A percentile compares a stretch with the other conserved stretches of the same genome.
phyloP scores from a whole-genome alignment of 2,113 vertebrate genomes.

The Argyrosomus japonicus region DNA sequence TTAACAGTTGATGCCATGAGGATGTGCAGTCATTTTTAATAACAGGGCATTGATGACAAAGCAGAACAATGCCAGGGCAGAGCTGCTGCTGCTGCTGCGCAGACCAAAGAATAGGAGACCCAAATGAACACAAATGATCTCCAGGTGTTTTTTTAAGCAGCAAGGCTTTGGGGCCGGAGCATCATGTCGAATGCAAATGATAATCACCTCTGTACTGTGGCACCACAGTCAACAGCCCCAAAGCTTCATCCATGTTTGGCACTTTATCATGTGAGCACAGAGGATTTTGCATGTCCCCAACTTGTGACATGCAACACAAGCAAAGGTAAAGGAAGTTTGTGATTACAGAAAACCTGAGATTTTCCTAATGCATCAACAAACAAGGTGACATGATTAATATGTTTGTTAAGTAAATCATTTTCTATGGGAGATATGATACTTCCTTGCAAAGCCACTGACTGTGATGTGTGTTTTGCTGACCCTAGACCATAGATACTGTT shows the following conservation, averaged over 20 bases:
- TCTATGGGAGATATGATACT: slow-evolving; percentile 25
- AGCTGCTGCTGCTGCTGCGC: slow-evolving; percentile 6
- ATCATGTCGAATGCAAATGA: slow-evolving; percentile 79
- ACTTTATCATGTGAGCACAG: slow-evolving; percentile 48
- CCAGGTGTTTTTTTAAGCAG: slow-evolving; percentile 75
- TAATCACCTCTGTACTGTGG: slow-evolving; percentile 68
- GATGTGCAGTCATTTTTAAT: slow-evolving; percentile 30
- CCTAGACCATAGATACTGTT: background rate
- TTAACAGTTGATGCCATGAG: slow-evolving; percentile 2
- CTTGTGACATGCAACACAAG: slow-evolving; percentile 63
- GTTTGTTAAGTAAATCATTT: slow-evolving; percentile 67
- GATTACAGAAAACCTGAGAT: slow-evolving; percentile 65
- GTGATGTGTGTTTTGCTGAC: slow-evolving; percentile 12
- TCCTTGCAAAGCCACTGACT: background rate
- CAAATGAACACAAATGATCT: slow-evolving; percentile 81
- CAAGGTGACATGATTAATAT: slow-evolving; percentile 56
- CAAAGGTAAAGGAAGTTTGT: slow-evolving; percentile 50
- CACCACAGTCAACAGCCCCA: slow-evolving; percentile 54
- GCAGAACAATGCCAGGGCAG: slow-evolving; percentile 5
- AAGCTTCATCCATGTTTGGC: slow-evolving; percentile 56
- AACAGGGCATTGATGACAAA: slow-evolving; percentile 19
- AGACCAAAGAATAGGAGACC: slow-evolving; percentile 68
- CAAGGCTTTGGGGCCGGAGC: slow-evolving; percentile 51
- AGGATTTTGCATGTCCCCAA: slow-evolving; percentile 72
- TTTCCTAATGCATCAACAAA: slow-evolving; percentile 74